Base-by-base conservation (phyloP, 1,140 invertebrate genomes). In the Drosophila tani region DNA sequence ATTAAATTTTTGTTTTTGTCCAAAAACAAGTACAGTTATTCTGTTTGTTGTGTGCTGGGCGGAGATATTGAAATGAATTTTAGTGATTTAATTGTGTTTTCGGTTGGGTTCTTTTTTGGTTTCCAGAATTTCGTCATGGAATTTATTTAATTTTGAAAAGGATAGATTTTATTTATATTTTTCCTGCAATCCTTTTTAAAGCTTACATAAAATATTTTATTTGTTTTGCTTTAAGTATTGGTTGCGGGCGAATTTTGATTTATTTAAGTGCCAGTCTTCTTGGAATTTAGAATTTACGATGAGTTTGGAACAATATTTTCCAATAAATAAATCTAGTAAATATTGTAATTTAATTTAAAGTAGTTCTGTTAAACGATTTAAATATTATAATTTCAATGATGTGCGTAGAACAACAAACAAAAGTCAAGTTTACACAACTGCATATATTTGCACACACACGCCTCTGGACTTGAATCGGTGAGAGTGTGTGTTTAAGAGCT, bases 351-450 rank as follows among this genome's bases (percentile, higher is more conserved):
- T 43, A 35, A 35, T 24, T 58, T 24, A 27, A 41, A 17, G 27
- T 14, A 17, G 6, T 12, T 11, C 8, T 21, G 14, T 2, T 14
- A 45, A 53, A 5, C 29, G 21, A 21, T 55, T 68, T 70, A 21
- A 68, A 56, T 68, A 68, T 46, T 70, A 50, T 68, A 55, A 70
- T 70, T 68, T 70, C 49, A 35, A 55, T 53, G 67, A 68, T 55
- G 67, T 68, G 47, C 46, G 7, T 68, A 12, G 21, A 55, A 55
- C 40, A 56, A 55, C 46, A 70, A 53, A 68, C 64, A 55, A 65
- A 70, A 70, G 63, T 68, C 67, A 70, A 70, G 40, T 45, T 51
- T 68, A 55, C 67, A 53, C 38, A 50, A 46, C 32, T 40, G 40
- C 49, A 70, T 29, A 46, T 67, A 70, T 67, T 70, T 55, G 49